Conservation (phyloP, 2,113 vertebrate genomes). For the Paramisgurnus dabryanus region DNA sequence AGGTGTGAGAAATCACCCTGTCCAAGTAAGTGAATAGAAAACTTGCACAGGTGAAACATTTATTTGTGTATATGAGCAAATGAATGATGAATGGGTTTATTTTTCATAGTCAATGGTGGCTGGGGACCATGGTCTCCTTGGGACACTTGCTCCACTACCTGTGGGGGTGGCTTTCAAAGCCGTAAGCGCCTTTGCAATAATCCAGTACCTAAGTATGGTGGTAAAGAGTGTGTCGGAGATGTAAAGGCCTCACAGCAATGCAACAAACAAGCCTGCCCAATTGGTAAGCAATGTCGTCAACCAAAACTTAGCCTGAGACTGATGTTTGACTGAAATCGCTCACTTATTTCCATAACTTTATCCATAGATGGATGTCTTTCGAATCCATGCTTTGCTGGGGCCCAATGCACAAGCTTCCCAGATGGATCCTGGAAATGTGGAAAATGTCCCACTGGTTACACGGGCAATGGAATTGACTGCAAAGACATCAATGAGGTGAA, state of each 20-base stretch:
- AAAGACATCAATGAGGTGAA: slow-evolving; percentile 92
- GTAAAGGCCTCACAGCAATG: slow-evolving; percentile 81
- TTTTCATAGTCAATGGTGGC: slow-evolving; percentile 86
- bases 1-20: slow-evolving; percentile 87
- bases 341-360: slow-evolving; percentile 25
- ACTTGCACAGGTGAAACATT: not conserved
- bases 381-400: slow-evolving; percentile 93
- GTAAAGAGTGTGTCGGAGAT: slow-evolving; percentile 91
- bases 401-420: slow-evolving; percentile 87
- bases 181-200: slow-evolving; percentile 93
- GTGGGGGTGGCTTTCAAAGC: slow-evolving; percentile 87
- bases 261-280: slow-evolving; percentile 79
- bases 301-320: not conserved
- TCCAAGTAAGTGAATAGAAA: slow-evolving; percentile 81
- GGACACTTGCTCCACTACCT: slow-evolving; percentile 89
- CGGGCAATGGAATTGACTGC: slow-evolving; percentile 89
- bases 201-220: slow-evolving; percentile 86
- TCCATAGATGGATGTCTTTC: slow-evolving; percentile 93
- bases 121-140: slow-evolving; percentile 98
- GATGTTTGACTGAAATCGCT: not conserved
- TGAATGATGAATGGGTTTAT: not conserved
- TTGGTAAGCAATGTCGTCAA: slow-evolving; percentile 64
- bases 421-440: slow-evolving; percentile 98
- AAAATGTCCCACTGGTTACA: slow-evolving; percentile 88
- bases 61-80: not conserved